Percentiles rank a stretch among this genome's conserved stretches.
Evolutionary conservation across 2,113 vertebrate species (phyloP).

Genomic region (Indicator maculatus): DNA sequence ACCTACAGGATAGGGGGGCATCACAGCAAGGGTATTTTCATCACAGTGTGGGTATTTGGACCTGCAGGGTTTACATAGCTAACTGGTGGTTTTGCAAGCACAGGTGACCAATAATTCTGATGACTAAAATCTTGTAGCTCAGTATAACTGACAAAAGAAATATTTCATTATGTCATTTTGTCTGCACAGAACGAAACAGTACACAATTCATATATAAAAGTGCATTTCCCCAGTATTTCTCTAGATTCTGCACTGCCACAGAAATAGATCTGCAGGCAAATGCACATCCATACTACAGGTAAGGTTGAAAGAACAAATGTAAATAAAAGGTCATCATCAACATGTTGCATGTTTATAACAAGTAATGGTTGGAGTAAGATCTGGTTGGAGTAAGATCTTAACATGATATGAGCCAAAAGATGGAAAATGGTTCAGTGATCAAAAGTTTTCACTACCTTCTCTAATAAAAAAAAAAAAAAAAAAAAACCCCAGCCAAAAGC

Average conservation of each 20-base stretch:
- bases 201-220: neutral
- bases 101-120: neutral
- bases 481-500: too few species aligned
- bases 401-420: neutral
- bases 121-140: neutral
- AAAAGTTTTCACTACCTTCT: neutral
- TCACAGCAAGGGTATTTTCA: neutral
- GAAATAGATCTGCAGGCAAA: neutral
- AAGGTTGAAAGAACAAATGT: neutral
- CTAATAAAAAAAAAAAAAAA: neutral
- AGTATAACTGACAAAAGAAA: neutral
- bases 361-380: too few species aligned
- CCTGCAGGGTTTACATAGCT: neutral
- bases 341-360: neutral
- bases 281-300: neutral
- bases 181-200: neutral
- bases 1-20: neutral
- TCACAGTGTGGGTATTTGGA: neutral
- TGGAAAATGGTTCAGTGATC: neutral
- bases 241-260: neutral
- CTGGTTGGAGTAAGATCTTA: neutral
- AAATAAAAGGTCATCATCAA: neutral
- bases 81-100: neutral
- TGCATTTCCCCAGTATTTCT: neutral
- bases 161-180: neutral